Conservation (phyloP, 2,888 invertebrate genomes). For the Metopia argyrocephala region DNA sequence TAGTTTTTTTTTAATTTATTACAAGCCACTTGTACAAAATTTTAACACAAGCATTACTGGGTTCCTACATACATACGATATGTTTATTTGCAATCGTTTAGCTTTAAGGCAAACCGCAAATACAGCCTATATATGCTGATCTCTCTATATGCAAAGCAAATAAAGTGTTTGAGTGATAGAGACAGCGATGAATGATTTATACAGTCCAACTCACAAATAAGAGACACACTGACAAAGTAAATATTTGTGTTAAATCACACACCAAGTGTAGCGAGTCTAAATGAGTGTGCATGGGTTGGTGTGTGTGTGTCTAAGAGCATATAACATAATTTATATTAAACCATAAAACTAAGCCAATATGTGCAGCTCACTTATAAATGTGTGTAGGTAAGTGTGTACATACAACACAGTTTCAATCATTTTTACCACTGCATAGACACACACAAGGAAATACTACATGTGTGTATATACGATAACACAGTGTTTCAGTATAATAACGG, state of each 20-base stretch:
- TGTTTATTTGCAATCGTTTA: no score
- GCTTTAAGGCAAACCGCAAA: no score
- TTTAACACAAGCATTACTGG: no score
- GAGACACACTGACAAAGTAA: slow-evolving; percentile 21
- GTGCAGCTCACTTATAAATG: slow-evolving; percentile 23
- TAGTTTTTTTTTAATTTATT: no score
- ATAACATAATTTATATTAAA: slow-evolving; percentile 61
- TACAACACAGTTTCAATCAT: neutral
- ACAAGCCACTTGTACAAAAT: no score
- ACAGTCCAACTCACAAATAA: slow-evolving; percentile 31
- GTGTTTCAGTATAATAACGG: neutral
- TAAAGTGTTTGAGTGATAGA: neutral
- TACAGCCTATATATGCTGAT: no score
- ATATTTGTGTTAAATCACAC: neutral
- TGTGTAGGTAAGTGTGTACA: neutral
- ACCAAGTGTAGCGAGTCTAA: neutral
- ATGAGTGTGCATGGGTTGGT: neutral
- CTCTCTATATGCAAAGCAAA: neutral
- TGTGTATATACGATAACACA: neutral
- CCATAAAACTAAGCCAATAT: slow-evolving; percentile 65
- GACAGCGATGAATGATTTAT: neutral
- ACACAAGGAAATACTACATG: neutral
- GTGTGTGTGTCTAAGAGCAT: neutral
- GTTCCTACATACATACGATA: no score
- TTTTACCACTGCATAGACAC: neutral